Evolutionary conservation across 2,888 invertebrate species (phyloP).

Genomic region (Linnaemya tessellans): DNA sequence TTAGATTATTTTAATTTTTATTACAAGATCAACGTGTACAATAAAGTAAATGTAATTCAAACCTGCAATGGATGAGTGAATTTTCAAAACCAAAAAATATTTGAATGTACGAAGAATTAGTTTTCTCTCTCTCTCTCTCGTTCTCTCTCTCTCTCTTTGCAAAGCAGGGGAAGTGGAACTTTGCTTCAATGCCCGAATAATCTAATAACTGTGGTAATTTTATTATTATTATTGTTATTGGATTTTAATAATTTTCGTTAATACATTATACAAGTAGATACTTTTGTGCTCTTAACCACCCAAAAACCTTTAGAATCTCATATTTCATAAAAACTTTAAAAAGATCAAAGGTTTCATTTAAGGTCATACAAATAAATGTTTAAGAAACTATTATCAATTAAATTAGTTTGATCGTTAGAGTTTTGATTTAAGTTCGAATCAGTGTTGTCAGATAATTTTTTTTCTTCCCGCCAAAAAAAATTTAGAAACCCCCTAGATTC

Average conservation of each 20-base stretch:
- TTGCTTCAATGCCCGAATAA: slow-evolving; percentile 55
- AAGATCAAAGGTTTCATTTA: slow-evolving; percentile 35
- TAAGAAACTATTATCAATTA: neutral
- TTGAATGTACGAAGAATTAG: slow-evolving; percentile 25
- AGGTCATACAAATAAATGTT: neutral
- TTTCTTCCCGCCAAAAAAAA: too few relatives aligned
- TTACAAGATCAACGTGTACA: slow-evolving; percentile 45
- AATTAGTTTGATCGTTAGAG: too few relatives aligned
- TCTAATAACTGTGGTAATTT: slow-evolving; percentile 30
- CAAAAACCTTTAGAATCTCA: slow-evolving; percentile 58
- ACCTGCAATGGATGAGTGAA: slow-evolving; percentile 61
- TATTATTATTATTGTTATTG: slow-evolving; percentile 5
- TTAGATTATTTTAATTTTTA: slow-evolving; percentile 45
- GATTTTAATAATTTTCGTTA: slow-evolving; percentile 21
- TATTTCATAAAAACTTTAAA: slow-evolving; percentile 43
- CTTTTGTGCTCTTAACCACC: slow-evolving; percentile 37
- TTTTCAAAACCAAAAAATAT: slow-evolving; percentile 46
- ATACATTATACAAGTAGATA: slow-evolving; percentile 11
- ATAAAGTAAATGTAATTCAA: slow-evolving; percentile 61
- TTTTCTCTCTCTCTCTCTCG: slow-evolving; percentile 29
- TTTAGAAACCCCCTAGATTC: too few relatives aligned
- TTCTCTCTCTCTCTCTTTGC: slow-evolving; percentile 18
- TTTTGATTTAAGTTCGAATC: too few relatives aligned
- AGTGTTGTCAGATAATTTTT: too few relatives aligned
- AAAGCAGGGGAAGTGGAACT: slow-evolving; percentile 57